Percentiles rank a stretch among this genome's conserved stretches.
Evolutionary conservation across 1,140 invertebrate species (phyloP).

Genomic region (Coenobita brevimanus): DNA sequence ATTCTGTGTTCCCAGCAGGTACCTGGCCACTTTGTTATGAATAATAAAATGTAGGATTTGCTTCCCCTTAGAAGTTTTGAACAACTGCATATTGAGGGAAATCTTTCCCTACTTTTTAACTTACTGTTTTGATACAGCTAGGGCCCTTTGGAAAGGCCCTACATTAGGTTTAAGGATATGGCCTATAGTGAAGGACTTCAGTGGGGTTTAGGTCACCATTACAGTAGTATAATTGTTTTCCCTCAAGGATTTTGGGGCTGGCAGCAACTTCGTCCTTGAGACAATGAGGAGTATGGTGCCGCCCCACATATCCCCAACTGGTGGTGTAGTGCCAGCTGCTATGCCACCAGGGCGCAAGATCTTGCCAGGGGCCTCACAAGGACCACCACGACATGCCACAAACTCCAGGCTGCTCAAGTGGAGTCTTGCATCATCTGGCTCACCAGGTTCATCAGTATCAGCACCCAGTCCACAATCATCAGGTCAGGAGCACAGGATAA

Average conservation of each 20-base stretch:
- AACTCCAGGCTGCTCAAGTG: slow-evolving; percentile 43
- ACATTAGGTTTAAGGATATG: too few relatives aligned
- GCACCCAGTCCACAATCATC: slow-evolving; percentile 49
- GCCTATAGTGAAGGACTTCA: too few relatives aligned
- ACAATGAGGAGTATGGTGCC: slow-evolving; percentile 60
- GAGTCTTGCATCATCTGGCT: slow-evolving; percentile 28
- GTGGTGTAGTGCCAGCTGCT: slow-evolving; percentile 24
- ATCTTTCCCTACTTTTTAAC: too few relatives aligned
- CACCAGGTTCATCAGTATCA: slow-evolving; percentile 40
- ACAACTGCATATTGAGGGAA: too few relatives aligned
- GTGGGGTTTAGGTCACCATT: too few relatives aligned
- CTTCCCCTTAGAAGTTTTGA: too few relatives aligned
- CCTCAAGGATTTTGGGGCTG: slow-evolving; percentile 41
- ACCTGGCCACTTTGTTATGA: too few relatives aligned
- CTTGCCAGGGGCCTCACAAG: slow-evolving; percentile 10
- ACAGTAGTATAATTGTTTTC: background rate
- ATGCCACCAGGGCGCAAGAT: slow-evolving; percentile 56
- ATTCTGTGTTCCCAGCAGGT: too few relatives aligned
- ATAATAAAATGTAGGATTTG: too few relatives aligned
- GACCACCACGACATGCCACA: slow-evolving; percentile 47
- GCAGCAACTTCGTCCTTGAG: slow-evolving; percentile 38
- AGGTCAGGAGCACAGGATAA: too few relatives aligned
- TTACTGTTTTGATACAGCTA: too few relatives aligned
- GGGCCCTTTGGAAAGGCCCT: too few relatives aligned
- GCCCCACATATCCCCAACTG: slow-evolving; percentile 46